These are phyloP conservation scores for Pogonocherus hispidulus DNA, from an alignment of 2,888 invertebrate genomes.

Conservation along the genomic window DNA sequence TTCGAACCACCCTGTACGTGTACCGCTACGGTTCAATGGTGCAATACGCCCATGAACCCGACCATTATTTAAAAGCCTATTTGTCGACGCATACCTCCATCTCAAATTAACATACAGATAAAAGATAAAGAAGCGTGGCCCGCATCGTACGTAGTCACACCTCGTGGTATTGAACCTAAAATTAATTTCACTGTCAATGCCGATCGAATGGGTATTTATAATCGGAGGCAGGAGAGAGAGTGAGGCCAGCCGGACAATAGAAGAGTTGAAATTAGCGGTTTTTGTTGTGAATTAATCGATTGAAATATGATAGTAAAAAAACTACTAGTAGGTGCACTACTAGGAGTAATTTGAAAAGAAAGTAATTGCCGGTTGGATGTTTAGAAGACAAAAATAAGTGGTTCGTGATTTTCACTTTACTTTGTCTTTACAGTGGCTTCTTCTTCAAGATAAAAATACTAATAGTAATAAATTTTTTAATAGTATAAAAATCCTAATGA, in stretches of 20 bases:
- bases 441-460: too few species aligned
- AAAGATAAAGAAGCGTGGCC: too few species aligned
- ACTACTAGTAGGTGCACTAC: too few species aligned
- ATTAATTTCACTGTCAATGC: conserved; percentile 41
- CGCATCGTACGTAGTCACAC: not conserved
- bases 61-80: not conserved
- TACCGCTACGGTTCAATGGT: too few species aligned
- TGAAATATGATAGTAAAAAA: not conserved
- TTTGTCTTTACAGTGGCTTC: too few species aligned
- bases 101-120: too few species aligned
- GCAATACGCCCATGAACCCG: not conserved
- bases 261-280: not conserved
- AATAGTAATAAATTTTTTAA: too few species aligned
- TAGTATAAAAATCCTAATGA: too few species aligned
- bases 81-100: not conserved
- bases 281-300: not conserved
- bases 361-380: too few species aligned
- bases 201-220: conserved; percentile 41
- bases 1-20: not conserved
- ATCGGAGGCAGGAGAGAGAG: conserved; percentile 13
- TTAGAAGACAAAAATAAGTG: too few species aligned
- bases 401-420: too few species aligned
- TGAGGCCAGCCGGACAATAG: not conserved
- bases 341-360: too few species aligned
- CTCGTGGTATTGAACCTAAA: conserved; percentile 37